Evolutionary conservation across 2,888 invertebrate species (phyloP).

Genomic region (Dysmachus trigonus): DNA sequence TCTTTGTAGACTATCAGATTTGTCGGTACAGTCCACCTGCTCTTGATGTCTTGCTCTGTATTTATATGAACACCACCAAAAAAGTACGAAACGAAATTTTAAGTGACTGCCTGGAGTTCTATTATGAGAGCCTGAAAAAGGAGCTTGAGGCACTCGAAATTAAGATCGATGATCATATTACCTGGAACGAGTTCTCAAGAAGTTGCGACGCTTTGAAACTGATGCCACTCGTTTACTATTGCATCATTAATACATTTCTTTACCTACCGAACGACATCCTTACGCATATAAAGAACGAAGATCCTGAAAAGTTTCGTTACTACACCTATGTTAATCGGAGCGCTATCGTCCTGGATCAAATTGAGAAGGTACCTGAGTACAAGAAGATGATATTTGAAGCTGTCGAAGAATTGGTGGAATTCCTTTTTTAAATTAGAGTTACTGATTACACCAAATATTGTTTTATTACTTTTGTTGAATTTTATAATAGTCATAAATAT

Average conservation of each 20-base stretch:
- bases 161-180: conserved; percentile 55
- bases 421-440: conserved; percentile 25
- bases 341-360: conserved; percentile 52
- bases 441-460: neutral
- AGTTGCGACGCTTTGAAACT: conserved; percentile 60
- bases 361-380: conserved; percentile 53
- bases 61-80: conserved; percentile 57
- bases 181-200: conserved; percentile 57
- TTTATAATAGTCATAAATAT: neutral
- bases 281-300: conserved; percentile 57
- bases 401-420: conserved; percentile 57
- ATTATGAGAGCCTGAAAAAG: conserved; percentile 54
- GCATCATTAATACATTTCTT: conserved; percentile 57
- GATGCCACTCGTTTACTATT: conserved; percentile 61
- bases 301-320: conserved; percentile 59
- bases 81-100: conserved; percentile 51
- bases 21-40: conserved; percentile 60
- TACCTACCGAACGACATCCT: conserved; percentile 60
- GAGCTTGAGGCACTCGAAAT: conserved; percentile 57
- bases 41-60: conserved; percentile 58
- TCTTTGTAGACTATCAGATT: conserved; percentile 60
- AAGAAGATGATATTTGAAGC: conserved; percentile 54
- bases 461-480: neutral
- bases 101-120: conserved; percentile 51
- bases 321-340: conserved; percentile 60